Evolutionary conservation across 2,797 vertebrate species (phyloP).

Genomic region (Cheirogaleus major): DNA sequence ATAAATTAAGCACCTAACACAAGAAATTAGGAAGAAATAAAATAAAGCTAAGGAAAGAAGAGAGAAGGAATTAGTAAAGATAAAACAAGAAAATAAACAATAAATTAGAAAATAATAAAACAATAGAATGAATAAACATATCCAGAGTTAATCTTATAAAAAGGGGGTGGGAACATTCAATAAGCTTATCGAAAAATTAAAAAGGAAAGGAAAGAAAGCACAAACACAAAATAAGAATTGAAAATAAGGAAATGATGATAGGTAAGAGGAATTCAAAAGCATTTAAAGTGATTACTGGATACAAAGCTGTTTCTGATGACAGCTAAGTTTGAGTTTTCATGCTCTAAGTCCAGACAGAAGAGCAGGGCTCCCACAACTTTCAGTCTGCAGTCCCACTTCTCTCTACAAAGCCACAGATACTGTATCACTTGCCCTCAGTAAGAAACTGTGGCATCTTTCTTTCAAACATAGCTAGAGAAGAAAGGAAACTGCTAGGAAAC

Average conservation of each 20-base stretch:
- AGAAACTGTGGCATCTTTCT: background rate
- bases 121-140: background rate
- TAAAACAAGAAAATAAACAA: background rate
- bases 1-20: background rate
- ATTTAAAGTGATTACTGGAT: background rate
- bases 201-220: background rate
- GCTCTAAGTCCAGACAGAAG: background rate
- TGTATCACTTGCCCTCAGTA: background rate
- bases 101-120: background rate
- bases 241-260: background rate
- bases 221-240: background rate
- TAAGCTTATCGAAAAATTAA: background rate
- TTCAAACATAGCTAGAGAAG: background rate
- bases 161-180: background rate
- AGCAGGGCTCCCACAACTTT: background rate
- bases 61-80: slow-evolving; percentile 11
- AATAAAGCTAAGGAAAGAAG: slow-evolving; percentile 22
- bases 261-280: background rate
- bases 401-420: background rate
- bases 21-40: background rate
- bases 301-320: background rate
- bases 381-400: background rate
- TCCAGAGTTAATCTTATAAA: background rate
- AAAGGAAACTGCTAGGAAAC: background rate
- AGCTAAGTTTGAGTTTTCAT: background rate